Conservation (phyloP, 1,140 invertebrate species). For the Magallana angulata region DNA sequence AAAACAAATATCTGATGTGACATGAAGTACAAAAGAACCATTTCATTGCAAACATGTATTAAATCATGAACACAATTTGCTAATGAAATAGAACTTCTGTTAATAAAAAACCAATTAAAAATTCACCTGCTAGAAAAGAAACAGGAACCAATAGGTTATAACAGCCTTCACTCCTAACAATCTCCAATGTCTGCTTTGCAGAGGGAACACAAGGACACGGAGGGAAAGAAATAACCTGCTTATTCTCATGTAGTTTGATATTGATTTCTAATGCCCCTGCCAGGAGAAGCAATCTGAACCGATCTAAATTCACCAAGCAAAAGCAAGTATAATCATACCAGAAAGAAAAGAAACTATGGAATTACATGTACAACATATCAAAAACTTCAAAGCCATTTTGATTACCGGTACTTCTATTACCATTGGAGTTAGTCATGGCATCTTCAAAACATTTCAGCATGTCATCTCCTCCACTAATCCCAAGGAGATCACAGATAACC, state of each 20-base stretch:
- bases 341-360: background rate
- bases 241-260: background rate
- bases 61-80: background rate
- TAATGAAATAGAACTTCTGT: background rate
- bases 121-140: background rate
- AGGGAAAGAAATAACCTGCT: background rate
- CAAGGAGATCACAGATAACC: too few relatives aligned
- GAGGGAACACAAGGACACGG: background rate
- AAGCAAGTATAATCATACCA: background rate
- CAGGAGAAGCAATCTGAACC: background rate
- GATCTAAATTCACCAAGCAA: slow-evolving; percentile 1
- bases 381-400: background rate
- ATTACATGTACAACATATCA: background rate
- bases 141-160: background rate
- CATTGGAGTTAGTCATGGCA: too few relatives aligned
- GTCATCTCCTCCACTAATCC: too few relatives aligned
- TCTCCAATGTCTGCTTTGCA: background rate
- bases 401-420: background rate
- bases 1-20: background rate
- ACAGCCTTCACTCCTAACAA: background rate
- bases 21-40: slow-evolving; percentile 7
- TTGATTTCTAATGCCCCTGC: background rate
- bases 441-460: too few relatives aligned
- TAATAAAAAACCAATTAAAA: background rate
- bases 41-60: slow-evolving; percentile 10